These are phyloP conservation scores for Drosophila differens DNA, from an alignment of 2,888 invertebrate species.

Conservation along the genomic window DNA sequence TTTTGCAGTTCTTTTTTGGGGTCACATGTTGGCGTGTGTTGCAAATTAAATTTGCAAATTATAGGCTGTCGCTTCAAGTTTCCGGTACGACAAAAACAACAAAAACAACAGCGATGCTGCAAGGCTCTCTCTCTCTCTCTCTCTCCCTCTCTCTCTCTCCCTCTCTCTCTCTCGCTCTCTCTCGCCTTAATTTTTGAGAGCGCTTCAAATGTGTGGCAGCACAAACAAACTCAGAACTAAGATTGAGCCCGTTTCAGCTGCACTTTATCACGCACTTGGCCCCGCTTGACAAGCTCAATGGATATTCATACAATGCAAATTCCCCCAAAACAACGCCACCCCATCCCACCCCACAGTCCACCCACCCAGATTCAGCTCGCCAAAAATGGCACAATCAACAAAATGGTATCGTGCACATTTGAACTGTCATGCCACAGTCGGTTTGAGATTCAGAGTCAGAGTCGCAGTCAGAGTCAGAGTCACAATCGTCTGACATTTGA, in stretches of 20 bases:
- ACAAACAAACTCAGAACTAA: slow-evolving; percentile 60
- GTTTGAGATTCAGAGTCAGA: slow-evolving; percentile 17
- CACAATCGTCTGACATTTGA: slow-evolving; percentile 72
- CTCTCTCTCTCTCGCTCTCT: not conserved
- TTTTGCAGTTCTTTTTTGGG: slow-evolving; percentile 75
- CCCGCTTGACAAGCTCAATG: slow-evolving; percentile 71
- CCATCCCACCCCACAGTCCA: not conserved
- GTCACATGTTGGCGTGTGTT: slow-evolving; percentile 82
- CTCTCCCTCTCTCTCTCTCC: not conserved
- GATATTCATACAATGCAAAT: slow-evolving; percentile 58
- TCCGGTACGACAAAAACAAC: slow-evolving; percentile 60
- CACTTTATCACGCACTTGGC: slow-evolving; percentile 71
- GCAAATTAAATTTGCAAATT: slow-evolving; percentile 82
- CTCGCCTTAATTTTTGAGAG: slow-evolving; percentile 9
- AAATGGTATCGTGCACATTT: slow-evolving; percentile 74
- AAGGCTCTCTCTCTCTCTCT: slow-evolving; percentile 22
- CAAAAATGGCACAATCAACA: slow-evolving; percentile 66
- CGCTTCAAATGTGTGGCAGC: slow-evolving; percentile 67
- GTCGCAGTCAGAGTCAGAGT: slow-evolving; percentile 20
- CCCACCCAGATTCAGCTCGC: slow-evolving; percentile 9
- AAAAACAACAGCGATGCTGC: slow-evolving; percentile 17
- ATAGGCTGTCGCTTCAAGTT: slow-evolving; percentile 79
- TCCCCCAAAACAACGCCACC: not conserved
- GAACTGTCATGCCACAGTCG: slow-evolving; percentile 73
- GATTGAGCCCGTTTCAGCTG: slow-evolving; percentile 47